Evolutionary conservation across 2,888 invertebrate genomes (phyloP), one percentile per base, ranked within the genome.

Genomic region (Diploptera punctata): DNA sequence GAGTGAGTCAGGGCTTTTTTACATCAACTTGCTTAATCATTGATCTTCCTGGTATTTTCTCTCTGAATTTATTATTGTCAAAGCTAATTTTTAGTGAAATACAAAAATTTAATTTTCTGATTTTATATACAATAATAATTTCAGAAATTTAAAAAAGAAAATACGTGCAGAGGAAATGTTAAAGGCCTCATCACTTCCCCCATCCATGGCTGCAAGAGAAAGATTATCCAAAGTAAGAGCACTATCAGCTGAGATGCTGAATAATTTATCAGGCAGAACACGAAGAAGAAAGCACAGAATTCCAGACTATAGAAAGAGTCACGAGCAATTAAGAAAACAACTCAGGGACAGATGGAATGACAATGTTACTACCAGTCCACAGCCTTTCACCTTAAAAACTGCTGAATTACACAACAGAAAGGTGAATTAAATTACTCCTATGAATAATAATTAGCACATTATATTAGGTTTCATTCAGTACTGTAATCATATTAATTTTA

Each of bases 111-210:
- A n/a, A n/a, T n/a, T n/a, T n/a, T n/a, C n/a, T n/a, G n/a, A n/a
- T n/a, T n/a, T n/a, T n/a, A n/a, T n/a, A n/a, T n/a, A n/a, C n/a
- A n/a, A n/a, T n/a, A n/a, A n/a, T n/a, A n/a, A 16, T 57, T 57
- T 57, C 76, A 89, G 90, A 76, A 84, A 87, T 19, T 84, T 91
- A 77, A 90, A 90, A 78, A 89, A 89, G 77, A 89, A 88, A 78
- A 87, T 92, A 44, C 84, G 92, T 72, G 88, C 92, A 0, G 90
- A 91, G 77, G 91, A 92, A 81, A 84, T 92, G 85, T 81, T 92
- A 67, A 87, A 87, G 74, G 86, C 86, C 1, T 87, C 92, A 0
- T 88, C 87, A 43, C 83, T 89, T 72, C 92, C 92, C 0, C 90
- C 90, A 0, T 87, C 88, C 1, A 91, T 91, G 90, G 90, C 89